Conservation (phyloP, 2,797 vertebrate genomes). For the Diplodus sargus region DNA sequence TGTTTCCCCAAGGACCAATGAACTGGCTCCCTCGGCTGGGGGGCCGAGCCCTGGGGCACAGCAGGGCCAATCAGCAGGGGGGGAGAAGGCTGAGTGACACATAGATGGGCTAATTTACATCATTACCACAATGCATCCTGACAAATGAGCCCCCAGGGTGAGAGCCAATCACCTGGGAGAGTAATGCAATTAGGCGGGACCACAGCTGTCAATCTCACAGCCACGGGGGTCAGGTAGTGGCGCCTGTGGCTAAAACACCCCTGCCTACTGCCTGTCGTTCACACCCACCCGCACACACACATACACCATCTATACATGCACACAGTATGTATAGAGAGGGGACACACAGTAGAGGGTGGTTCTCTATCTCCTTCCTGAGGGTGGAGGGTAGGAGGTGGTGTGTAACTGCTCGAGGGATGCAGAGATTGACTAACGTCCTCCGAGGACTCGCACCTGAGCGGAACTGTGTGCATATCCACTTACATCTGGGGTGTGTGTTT, state of each 20-base stretch:
- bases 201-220: conserved; percentile 85
- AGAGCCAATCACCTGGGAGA: conserved; percentile 84
- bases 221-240: conserved; percentile 78
- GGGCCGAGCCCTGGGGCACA: conserved; percentile 75
- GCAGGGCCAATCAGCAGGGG: conserved; percentile 80
- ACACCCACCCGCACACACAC: conserved; percentile 29
- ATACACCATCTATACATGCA: not conserved
- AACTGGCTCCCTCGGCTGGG: conserved; percentile 75
- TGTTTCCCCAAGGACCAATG: conserved; percentile 85
- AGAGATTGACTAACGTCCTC: conserved; percentile 72
- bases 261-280: conserved; percentile 66
- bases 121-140: conserved; percentile 84
- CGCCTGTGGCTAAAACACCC: conserved; percentile 78
- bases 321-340: conserved; percentile 1
- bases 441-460: conserved; percentile 59
- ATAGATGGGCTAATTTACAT: conserved; percentile 86
- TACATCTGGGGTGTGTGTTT: conserved; percentile 53
- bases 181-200: conserved; percentile 89
- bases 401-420: conserved; percentile 58
- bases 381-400: conserved; percentile 36
- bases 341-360: conserved; percentile 28
- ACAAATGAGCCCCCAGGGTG: conserved; percentile 87
- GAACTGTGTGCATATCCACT: conserved; percentile 51
- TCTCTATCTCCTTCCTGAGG: conserved; percentile 56
- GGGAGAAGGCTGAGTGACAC: conserved; percentile 81